Conservation (phyloP, 2,113 vertebrate species). For the Oreotrochilus melanogaster region DNA sequence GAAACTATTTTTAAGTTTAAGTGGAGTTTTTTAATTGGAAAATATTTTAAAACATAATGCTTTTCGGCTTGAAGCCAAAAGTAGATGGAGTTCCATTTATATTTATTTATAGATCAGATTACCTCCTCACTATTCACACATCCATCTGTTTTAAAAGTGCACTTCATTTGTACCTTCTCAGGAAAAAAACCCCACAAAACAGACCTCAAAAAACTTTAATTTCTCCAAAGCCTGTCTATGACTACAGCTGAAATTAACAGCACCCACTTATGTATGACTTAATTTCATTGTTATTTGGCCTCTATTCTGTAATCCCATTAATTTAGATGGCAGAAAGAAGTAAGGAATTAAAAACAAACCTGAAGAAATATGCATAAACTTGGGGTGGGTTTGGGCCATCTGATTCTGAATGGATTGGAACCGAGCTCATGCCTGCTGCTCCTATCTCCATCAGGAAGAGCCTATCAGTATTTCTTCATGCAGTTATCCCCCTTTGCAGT, state of each 20-base stretch:
- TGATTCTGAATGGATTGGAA: constrained; percentile 5
- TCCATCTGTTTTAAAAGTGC: not conserved
- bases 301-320: not conserved
- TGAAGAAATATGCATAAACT: constrained; percentile 9
- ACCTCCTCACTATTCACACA: not conserved
- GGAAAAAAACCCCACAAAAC: fast-evolving
- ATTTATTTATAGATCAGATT: not conserved
- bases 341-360: not conserved
- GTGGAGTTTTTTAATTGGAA: not conserved
- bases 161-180: not conserved
- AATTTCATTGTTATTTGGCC: not conserved
- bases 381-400: not conserved
- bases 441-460: not conserved
- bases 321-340: not conserved
- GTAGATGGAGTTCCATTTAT: not conserved
- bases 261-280: not conserved
- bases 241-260: not conserved
- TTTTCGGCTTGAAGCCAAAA: not conserved
- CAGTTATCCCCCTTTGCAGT: not conserved
- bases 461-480: not conserved
- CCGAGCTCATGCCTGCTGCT: not conserved
- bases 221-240: constrained; percentile 6
- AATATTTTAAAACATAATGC: not conserved
- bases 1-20: constrained; percentile 18
- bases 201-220: not conserved